Base-by-base conservation (phyloP, 2,888 invertebrate species). In the Caradrina kadenii region DNA sequence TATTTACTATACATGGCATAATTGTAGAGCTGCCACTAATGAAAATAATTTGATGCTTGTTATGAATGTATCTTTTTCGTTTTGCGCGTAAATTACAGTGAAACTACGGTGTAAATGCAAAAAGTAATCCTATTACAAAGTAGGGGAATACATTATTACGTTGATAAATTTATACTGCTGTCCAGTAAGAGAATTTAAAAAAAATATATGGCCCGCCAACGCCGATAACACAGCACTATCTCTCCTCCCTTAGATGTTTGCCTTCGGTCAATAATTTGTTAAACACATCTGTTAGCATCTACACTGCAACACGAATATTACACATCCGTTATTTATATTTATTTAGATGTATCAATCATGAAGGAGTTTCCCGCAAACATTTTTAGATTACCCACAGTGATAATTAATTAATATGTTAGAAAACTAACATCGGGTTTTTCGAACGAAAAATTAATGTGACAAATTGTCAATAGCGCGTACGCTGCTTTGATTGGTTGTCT, bases 261-360 rank as follows among this genome's bases (percentile, higher is more conserved):
- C 54, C 17, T 26, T 42, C 26, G 19, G 62, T 63, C 76, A 74
- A 62, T 61, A 65, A 48, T 74, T 77, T 15, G 48, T 59, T 61
- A 71, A 61, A 61, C 21, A 65, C 21, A 11, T 50, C 22, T 26
- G 13, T 62, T 78, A 62, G 56, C 60, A 54, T 50, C 61, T 45
- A 65, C 53, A 69, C 50, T 54, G 50, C 35, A 76, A 74, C 8
- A 55, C 26, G n/a, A 68, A 75, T 55, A 52, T 22, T 56, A 68
- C 52, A 76, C 76, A 56, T 31, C 42, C 52, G 42, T 22, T 74
- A 31, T 54, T 49, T 50, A 50, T 70, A 64, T 71, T 73, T 60
- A 55, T 75, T 66, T 66, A 56, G 49, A 60, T 61, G 45, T 63
- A 55, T 63, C 60, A 52, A 56, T 49, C 52, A 45, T 71, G 15